Evolutionary conservation across 2,888 invertebrate genomes (phyloP).

Genomic region (Spodoptera picta): DNA sequence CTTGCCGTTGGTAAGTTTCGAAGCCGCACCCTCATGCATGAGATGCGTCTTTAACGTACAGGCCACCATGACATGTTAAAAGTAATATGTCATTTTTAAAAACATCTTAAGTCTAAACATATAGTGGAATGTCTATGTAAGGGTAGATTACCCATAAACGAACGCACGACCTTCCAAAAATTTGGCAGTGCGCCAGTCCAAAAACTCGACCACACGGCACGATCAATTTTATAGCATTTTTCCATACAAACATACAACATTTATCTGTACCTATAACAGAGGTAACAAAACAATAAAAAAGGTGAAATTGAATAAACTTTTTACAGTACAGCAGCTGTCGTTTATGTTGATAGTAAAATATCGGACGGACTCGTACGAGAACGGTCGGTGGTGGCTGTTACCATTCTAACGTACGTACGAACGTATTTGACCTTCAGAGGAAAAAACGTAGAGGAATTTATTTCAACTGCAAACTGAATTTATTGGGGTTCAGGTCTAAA

Average conservation of each 20-base stretch:
- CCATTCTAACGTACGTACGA: conserved; percentile 31
- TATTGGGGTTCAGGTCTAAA: too few species aligned
- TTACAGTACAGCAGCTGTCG: conserved; percentile 59
- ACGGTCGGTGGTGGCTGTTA: conserved; percentile 29
- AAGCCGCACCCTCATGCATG: too few species aligned
- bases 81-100: too few species aligned
- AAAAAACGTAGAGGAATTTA: conserved; percentile 11
- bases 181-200: background rate
- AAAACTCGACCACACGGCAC: conserved; percentile 10
- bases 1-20: too few species aligned
- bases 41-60: too few species aligned
- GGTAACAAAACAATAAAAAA: conserved; percentile 52
- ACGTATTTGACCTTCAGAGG: conserved; percentile 28
- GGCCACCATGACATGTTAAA: too few species aligned
- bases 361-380: conserved; percentile 36
- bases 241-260: conserved; percentile 10
- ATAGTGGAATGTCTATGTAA: too few species aligned
- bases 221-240: conserved; percentile 13
- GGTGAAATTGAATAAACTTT: conserved; percentile 59
- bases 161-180: conserved; percentile 4
- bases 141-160: too few species aligned
- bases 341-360: conserved; percentile 57
- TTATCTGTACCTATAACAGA: conserved; percentile 19
- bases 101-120: too few species aligned
- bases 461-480: conserved; percentile 5